These are phyloP conservation scores for Dromas ardeola DNA, from an alignment of 2,113 vertebrate species.

Conservation along the genomic window DNA sequence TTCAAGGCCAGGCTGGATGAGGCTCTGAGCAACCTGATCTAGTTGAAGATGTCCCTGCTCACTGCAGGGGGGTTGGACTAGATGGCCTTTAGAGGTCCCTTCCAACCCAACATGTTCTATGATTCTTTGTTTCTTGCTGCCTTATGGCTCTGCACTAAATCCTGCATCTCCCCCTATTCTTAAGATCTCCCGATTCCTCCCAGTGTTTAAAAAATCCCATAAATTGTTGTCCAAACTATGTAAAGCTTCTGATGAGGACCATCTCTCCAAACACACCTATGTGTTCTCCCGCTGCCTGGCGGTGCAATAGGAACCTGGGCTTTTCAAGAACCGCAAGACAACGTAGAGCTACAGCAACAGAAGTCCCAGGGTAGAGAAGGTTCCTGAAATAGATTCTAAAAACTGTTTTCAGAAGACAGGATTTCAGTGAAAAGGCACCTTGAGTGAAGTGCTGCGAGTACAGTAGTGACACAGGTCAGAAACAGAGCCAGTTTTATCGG, in stretches of 20 bases:
- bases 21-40: too few species aligned
- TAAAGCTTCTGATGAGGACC: background rate
- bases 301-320: background rate
- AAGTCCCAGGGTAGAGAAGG: background rate
- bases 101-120: too few species aligned
- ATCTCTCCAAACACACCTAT: background rate
- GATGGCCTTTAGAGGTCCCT: too few species aligned
- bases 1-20: too few species aligned
- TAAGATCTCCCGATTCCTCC: background rate
- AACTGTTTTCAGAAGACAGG: background rate
- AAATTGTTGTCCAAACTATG: too few species aligned
- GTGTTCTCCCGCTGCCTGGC: background rate
- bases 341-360: background rate
- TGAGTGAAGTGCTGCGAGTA: conserved; percentile 26
- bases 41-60: too few species aligned
- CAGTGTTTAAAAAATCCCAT: background rate
- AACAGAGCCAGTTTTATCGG: conserved; percentile 20
- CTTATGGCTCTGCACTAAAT: background rate
- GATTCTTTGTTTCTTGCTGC: background rate
- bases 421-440: conserved; percentile 42
- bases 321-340: background rate
- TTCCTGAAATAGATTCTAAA: conserved; percentile 44
- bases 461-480: conserved; percentile 25
- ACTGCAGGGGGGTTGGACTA: too few species aligned
- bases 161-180: background rate